Base-by-base conservation (phyloP, 2,888 invertebrate genomes). In the Phortica magna region DNA sequence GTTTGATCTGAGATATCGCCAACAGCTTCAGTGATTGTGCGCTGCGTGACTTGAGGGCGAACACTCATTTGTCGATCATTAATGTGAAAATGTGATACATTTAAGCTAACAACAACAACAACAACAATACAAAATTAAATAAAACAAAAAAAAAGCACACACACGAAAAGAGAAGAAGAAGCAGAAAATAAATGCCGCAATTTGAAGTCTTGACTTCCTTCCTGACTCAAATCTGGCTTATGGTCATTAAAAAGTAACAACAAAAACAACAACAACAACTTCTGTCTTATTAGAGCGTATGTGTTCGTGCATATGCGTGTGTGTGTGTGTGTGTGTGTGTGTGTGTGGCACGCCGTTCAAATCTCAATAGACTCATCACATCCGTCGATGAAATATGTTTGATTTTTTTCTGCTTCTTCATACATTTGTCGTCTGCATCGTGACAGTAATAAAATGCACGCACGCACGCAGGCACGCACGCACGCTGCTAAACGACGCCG, bases 391-490 rank as follows among this genome's bases (percentile, higher is more conserved):
- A 84, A 87, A 88, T 39, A 59, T 22, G 59, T 22, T 14, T 59
- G 17, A 59, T n/a, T n/a, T 14, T 59, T 9, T 17, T 17, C 22
- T 22, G 1, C 61, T 31, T 31, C 64, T 22, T 31, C 64, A 64
- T 64, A 4, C 19, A 42, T 68, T 39, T 39, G 41, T 22, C 68
- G 43, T 43, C 17, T 17, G 43, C 68, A 43, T 68, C 68, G 42
- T 39, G 12, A 64, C 85, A 82, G 82, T 85, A 85, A 85, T 85
- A 86, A 85, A 85, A 88, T 81, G 83, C 88, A 84, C 87, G 85
- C 88, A 85, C 85, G 85, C 85, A 83, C 74, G 57, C 75, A 77
- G 39, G 67, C 55, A 67, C 12, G 39, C 48, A 39, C 41, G 7
- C 65, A 14, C 61, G 12, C 48, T 17, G 59, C 59, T 59, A 14